These are phyloP conservation scores for Clangula hyemalis DNA, from an alignment of 2,797 vertebrate species.

Conservation along the genomic window DNA sequence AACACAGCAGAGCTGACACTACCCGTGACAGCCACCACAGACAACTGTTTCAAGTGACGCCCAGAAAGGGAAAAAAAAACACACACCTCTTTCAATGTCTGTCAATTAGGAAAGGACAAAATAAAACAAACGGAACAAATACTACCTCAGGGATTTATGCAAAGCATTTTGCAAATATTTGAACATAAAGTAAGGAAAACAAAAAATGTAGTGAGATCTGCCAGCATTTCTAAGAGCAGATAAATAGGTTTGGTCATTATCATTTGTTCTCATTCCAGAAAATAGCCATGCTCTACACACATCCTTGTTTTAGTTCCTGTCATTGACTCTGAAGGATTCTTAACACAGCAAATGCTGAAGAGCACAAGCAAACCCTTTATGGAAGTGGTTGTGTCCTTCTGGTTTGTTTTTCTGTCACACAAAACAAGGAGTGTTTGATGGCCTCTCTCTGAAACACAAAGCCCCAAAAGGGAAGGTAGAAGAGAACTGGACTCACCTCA, in stretches of 20 bases:
- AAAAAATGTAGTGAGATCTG: background rate
- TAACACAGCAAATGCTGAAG: background rate
- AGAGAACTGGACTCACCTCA: constrained; percentile 86
- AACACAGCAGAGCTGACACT: background rate
- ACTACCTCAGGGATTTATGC: background rate
- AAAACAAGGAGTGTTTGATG: background rate
- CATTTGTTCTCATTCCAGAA: background rate
- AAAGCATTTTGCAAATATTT: constrained; percentile 6
- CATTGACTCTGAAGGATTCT: background rate
- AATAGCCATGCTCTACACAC: background rate
- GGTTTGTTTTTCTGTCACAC: background rate
- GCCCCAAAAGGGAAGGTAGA: background rate
- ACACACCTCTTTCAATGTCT: background rate
- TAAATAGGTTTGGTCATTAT: background rate
- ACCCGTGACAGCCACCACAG: background rate
- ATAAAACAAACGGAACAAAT: background rate
- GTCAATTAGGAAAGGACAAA: background rate
- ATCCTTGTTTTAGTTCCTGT: background rate
- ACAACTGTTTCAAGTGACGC: background rate
- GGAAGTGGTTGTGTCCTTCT: background rate
- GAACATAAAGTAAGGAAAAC: background rate
- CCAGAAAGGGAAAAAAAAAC: background rate
- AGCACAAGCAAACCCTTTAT: background rate
- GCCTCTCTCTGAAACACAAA: background rate
- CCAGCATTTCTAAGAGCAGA: background rate